Evolutionary conservation across 2,113 vertebrate genomes (phyloP), one percentile per base, ranked within the genome.

Genomic region (Lucifuga dentata): DNA sequence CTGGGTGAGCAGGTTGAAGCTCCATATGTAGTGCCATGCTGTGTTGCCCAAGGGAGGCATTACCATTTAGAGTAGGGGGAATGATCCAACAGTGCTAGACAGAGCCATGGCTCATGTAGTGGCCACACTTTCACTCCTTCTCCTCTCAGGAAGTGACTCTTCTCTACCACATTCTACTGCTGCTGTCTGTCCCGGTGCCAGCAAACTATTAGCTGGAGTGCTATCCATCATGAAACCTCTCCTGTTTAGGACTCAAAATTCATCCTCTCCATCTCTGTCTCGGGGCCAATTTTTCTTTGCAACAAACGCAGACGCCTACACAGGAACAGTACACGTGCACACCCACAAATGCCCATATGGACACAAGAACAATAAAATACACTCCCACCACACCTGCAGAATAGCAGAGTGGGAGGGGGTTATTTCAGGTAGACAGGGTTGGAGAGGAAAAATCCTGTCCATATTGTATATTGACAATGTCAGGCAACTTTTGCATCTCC

Each of bases 1-100:
- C 51, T 17, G 62, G 45, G 62, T 41, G 71, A 46, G 36, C 66
- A 62, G 46, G 65, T 10, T 64, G 77, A 19, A 56, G 78, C 73
- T 73, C 83, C 72, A 72, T 73, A 78, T 80, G 84, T 57, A 69
- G 76, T 0, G 13, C 55, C 77, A 73, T 73, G 82, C 81, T 78
- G 83, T 1, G 55, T 45, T 67, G 85, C 86, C 80, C 77, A 23
- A 48, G 89, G 86, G 83, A 81, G 77, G 64, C 75, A 89, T 86
- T 87, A 87, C 75, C 85, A 89, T 90, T 88, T 89, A 90, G 83
- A 90, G 84, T 86, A 73, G 84, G 45, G 68, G 60, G 80, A 77
- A 11, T 1, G 9, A 51, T 83, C 78, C 82, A 73, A 29, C 75
- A 64, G 73, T 16, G 64, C 60, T 45, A 32, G 64, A 73, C 46